Evolutionary conservation across 2,888 invertebrate genomes (phyloP), one percentile per base, ranked within the genome.

Genomic region (Lepidochrysops patricia): DNA sequence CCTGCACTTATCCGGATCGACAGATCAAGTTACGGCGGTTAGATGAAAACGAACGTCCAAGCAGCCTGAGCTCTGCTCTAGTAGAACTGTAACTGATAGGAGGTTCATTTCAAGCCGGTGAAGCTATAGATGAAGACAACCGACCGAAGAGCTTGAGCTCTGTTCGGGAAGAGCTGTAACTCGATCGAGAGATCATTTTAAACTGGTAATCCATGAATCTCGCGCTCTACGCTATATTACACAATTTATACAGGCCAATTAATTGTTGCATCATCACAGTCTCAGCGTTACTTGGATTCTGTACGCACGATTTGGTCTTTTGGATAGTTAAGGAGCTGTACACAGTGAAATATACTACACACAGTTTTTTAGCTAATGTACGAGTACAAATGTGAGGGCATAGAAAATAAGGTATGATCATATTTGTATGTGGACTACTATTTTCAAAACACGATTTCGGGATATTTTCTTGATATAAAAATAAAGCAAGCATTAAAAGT

Each of bases 211-310:
- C 52, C 52, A 19, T 15, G 29, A 54, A 32, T 5, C 54, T 19
- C 54, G 54, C 54, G 9, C 4, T 54, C 9, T 9, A 54, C 26
- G 54, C 19, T 54, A 29, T 27, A 52, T n/a, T n/a, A 27, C 54
- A 32, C 19, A 54, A 54, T 54, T 54, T 54, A 32, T 54, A 52
- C 52, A 54, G 32, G 54, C 54, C 29, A 32, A 54, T 54, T 52
- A 27, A 52, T 27, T 52, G 52, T 52, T 52, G 52, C 54, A 54
- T 32, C 32, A 32, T 54, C 54, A 19, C 15, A 15, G 29, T 19
- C 23, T 12, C 52, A 27, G 15, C 54, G 15, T 54, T 52, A 9
- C 29, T 29, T 19, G 32, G 15, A 54, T 54, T 54, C 12, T 54
- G 19, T 19, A 54, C 54, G 54, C 54, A 29, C 29, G 27, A 32